phyloP scores from a whole-genome alignment of 2,113 vertebrate genomes.

The Hymenochirus boettgeri region DNA sequence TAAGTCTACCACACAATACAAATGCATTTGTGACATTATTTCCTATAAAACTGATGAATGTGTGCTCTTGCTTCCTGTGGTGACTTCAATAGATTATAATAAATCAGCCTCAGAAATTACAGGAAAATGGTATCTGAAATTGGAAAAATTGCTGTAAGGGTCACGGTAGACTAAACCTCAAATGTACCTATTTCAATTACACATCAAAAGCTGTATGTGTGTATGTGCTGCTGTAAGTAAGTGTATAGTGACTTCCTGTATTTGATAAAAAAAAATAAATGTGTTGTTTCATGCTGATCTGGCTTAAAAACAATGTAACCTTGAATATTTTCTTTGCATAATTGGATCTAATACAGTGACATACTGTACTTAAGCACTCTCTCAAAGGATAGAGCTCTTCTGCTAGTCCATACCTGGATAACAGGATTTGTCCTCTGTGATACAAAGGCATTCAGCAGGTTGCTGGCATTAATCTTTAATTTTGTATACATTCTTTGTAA shows the following conservation, averaged over 20 bases:
- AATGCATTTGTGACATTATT: constrained; percentile 21
- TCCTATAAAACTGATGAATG: constrained; percentile 37
- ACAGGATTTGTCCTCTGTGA: no score
- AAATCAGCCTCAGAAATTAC: constrained; percentile 39
- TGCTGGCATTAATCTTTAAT: no score
- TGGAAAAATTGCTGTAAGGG: constrained; percentile 31
- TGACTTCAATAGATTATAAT: constrained; percentile 39
- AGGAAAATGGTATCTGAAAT: constrained; percentile 17
- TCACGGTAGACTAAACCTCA: constrained; percentile 14
- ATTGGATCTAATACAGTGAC: no score
- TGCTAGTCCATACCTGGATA: no score
- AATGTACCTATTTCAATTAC: constrained; percentile 37
- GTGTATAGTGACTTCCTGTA: neutral
- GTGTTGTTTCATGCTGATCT: no score
- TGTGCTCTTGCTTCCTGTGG: constrained; percentile 31
- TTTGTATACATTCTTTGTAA: no score
- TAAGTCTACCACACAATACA: constrained; percentile 4
- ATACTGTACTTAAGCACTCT: no score
- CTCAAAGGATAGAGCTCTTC: no score
- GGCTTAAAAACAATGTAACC: no score
- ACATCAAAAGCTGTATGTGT: neutral
- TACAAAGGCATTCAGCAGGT: no score
- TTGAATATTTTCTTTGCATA: no score
- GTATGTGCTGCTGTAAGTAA: neutral
- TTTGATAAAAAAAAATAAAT: neutral